These are phyloP conservation scores for Sogatella furcifera DNA, from an alignment of 1,140 invertebrate genomes.

Conservation along the genomic window DNA sequence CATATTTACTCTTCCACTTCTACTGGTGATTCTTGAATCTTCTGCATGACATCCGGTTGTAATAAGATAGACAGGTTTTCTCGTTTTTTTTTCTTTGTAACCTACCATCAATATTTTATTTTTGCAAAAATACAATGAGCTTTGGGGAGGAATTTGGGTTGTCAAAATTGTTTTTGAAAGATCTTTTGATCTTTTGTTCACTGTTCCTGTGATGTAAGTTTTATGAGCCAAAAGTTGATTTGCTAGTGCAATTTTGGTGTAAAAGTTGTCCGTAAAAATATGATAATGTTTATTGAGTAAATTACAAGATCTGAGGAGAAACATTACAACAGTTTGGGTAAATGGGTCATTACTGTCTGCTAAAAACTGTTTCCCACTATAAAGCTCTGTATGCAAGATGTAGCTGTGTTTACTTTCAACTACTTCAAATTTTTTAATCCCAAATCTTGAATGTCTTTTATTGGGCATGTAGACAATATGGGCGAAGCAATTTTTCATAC, in stretches of 20 bases:
- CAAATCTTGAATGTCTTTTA: neutral
- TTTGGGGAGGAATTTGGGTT: neutral
- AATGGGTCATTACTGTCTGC: neutral
- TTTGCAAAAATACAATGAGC: constrained; percentile 4
- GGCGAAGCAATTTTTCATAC: neutral
- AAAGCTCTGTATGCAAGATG: constrained; percentile 4
- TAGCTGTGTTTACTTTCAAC: constrained; percentile 2
- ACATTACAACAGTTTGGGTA: constrained; percentile 8
- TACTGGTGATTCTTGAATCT: neutral
- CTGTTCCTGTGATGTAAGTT: constrained; percentile 8
- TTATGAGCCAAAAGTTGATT: neutral
- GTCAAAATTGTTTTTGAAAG: neutral
- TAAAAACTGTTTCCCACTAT: constrained; percentile 12
- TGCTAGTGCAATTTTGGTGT: constrained; percentile 9
- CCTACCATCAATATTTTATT: neutral
- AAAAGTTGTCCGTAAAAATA: constrained; percentile 9
- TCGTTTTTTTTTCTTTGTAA: constrained; percentile 5
- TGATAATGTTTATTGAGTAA: constrained; percentile 10
- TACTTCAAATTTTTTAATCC: constrained; percentile 2
- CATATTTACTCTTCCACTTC: neutral
- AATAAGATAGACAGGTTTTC: constrained; percentile 10
- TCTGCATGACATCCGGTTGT: constrained; percentile 3
- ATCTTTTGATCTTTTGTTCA: constrained; percentile 11
- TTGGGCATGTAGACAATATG: neutral
- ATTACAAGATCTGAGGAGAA: neutral